Conservation (phyloP, 2,888 invertebrate species). For the Tuberolachnus salignus region DNA sequence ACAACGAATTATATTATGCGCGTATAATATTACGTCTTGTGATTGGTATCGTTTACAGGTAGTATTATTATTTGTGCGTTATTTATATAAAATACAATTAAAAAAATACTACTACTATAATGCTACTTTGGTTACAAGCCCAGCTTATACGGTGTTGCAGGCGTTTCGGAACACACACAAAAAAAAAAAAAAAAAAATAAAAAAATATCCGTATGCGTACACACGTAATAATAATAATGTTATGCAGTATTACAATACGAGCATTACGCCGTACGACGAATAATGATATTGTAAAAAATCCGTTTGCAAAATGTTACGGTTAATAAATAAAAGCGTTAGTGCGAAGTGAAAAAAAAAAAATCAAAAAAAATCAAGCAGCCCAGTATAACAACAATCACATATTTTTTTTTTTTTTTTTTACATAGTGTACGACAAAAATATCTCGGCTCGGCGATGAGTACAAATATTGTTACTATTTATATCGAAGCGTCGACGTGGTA, state of each 20-base stretch:
- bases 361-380: too few species aligned
- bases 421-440: too few species aligned
- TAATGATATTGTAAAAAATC: not conserved
- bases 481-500: not conserved
- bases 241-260: not conserved
- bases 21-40: conserved; percentile 12
- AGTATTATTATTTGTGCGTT: not conserved
- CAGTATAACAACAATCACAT: too few species aligned
- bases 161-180: too few species aligned
- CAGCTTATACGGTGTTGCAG: too few species aligned
- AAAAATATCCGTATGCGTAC: not conserved
- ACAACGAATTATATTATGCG: not conserved
- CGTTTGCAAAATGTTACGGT: too few species aligned
- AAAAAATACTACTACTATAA: too few species aligned
- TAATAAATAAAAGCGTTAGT: conserved; percentile 4
- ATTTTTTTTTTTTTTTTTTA: too few species aligned
- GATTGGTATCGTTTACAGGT: conserved; percentile 45
- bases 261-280: not conserved
- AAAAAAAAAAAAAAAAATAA: too few species aligned
- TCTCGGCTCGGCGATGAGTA: too few species aligned
- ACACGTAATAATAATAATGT: not conserved
- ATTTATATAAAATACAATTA: too few species aligned
- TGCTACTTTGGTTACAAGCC: too few species aligned
- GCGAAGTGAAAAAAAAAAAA: not conserved
- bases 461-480: not conserved